These are phyloP conservation scores for Botia almorhae DNA, from an alignment of 2,797 vertebrate species.

Conservation along the genomic window DNA sequence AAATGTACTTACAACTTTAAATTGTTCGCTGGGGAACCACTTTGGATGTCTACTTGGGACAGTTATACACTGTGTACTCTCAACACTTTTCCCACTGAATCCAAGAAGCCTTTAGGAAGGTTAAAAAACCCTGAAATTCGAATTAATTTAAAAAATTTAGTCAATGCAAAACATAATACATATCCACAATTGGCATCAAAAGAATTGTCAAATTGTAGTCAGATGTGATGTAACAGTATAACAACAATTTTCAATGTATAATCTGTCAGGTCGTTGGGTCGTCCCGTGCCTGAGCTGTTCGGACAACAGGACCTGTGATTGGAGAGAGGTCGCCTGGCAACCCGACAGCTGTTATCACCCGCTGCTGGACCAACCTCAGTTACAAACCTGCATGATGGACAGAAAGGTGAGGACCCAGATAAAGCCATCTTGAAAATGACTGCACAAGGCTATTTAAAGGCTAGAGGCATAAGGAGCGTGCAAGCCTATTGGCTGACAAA, in stretches of 20 bases:
- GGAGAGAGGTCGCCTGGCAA: slow-evolving; percentile 92
- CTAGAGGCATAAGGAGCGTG: neutral
- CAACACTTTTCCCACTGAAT: too few species aligned
- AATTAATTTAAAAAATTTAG: too few species aligned
- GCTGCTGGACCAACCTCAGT: slow-evolving; percentile 73
- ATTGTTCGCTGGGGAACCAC: neutral
- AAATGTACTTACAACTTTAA: too few species aligned
- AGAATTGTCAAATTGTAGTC: too few species aligned
- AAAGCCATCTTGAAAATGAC: neutral
- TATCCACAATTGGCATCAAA: too few species aligned
- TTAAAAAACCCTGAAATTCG: too few species aligned
- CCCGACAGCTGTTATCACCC: slow-evolving; percentile 85
- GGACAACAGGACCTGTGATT: slow-evolving; percentile 96
- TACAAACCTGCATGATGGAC: slow-evolving; percentile 85
- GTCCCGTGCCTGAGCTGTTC: slow-evolving; percentile 94
- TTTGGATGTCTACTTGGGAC: neutral
- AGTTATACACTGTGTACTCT: neutral
- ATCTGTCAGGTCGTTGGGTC: slow-evolving; percentile 87
- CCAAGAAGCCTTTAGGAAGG: too few species aligned
- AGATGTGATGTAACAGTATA: too few species aligned
- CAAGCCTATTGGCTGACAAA: neutral
- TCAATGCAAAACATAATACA: too few species aligned
- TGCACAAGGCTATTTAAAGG: neutral
- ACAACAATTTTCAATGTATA: neutral
- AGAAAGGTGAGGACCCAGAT: slow-evolving; percentile 81